Percentiles rank a stretch among this genome's conserved stretches.
Conservation (phyloP, 92 coral and sea anemone species). For the Ricordea florida region DNA sequence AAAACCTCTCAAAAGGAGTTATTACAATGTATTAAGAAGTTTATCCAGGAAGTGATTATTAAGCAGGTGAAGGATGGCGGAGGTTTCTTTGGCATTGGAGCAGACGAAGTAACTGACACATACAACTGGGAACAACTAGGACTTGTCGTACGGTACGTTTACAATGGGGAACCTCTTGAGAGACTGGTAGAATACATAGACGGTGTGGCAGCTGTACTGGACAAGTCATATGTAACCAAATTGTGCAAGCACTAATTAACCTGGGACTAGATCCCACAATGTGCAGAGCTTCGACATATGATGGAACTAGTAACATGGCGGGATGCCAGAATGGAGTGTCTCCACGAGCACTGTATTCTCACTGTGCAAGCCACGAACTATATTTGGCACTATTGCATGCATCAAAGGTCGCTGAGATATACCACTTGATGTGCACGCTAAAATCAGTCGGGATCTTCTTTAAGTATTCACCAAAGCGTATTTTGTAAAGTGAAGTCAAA, state of each 20-base stretch:
- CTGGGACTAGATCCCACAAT: conserved; percentile 53
- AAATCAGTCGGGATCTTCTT: conserved; percentile 61
- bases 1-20: conserved; percentile 64
- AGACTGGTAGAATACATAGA: conserved; percentile 49
- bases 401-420: conserved; percentile 48
- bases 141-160: conserved; percentile 54
- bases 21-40: conserved; percentile 60
- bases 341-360: conserved; percentile 35
- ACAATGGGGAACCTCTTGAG: conserved; percentile 42
- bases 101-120: conserved; percentile 64
- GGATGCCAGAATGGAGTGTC: conserved; percentile 49
- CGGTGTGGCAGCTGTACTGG: not conserved
- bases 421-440: conserved; percentile 58
- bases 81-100: conserved; percentile 61
- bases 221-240: not conserved
- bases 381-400: conserved; percentile 52
- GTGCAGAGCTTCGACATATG: conserved; percentile 58
- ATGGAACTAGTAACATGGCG: conserved; percentile 56
- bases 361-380: conserved; percentile 48
- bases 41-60: conserved; percentile 42
- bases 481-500: too few species aligned
- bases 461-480: conserved; percentile 59
- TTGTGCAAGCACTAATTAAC: not conserved
- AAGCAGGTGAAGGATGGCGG: conserved; percentile 54
- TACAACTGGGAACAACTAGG: conserved; percentile 72